These are phyloP conservation scores for Mantis religiosa DNA, from an alignment of 2,888 invertebrate species.

Conservation along the genomic window DNA sequence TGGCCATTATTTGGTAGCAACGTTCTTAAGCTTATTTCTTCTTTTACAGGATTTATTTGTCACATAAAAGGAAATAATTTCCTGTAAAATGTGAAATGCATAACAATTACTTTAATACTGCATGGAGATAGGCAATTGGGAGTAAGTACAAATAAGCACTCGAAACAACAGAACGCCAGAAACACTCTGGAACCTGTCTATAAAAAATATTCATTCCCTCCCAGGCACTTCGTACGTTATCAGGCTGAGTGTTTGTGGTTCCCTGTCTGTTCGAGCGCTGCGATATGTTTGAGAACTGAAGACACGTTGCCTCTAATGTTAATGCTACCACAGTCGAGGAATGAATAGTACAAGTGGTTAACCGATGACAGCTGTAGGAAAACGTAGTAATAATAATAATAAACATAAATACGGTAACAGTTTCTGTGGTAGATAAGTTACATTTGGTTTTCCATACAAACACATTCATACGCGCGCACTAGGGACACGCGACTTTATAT, in stretches of 20 bases:
- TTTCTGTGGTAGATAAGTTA: neutral
- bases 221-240: neutral
- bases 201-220: neutral
- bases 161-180: neutral
- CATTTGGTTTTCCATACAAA: neutral
- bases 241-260: too few species aligned
- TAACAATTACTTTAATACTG: neutral
- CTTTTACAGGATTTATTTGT: neutral
- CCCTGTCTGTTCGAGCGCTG: neutral
- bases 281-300: neutral
- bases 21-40: neutral
- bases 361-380: neutral
- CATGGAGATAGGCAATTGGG: neutral
- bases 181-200: neutral
- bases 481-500: neutral
- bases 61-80: neutral
- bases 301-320: too few species aligned
- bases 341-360: neutral
- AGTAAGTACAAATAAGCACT: neutral
- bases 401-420: constrained; percentile 2
- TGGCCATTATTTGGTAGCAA: neutral
- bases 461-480: neutral
- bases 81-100: neutral
- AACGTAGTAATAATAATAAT: too few species aligned
- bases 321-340: too few species aligned